phyloP scores from a whole-genome alignment of 2,888 invertebrate genomes.

The Napeogenes sylphis region DNA sequence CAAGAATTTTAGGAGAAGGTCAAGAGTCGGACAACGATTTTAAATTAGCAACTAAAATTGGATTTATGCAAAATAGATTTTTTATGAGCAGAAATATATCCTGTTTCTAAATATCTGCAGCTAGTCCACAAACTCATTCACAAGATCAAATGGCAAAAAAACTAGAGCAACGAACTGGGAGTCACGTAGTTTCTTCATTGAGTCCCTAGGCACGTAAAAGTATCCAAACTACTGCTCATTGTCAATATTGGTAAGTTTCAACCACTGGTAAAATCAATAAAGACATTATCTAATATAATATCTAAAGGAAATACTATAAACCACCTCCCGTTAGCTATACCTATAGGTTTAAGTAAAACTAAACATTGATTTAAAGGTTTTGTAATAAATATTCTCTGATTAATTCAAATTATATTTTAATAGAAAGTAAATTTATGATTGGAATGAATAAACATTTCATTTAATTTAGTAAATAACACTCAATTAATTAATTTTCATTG shows the following conservation, averaged over 20 bases:
- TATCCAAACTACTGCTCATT: constrained; percentile 76
- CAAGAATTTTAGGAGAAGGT: no score
- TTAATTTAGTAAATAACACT: neutral
- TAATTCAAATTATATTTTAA: constrained; percentile 13
- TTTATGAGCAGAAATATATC: constrained; percentile 46
- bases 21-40: no score
- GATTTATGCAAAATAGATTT: constrained; percentile 20
- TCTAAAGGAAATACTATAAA: constrained; percentile 10
- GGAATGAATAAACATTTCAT: constrained; percentile 8
- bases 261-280: constrained; percentile 70
- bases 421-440: constrained; percentile 17
- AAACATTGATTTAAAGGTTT: no score
- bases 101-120: constrained; percentile 51
- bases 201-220: constrained; percentile 65
- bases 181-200: constrained; percentile 72
- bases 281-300: constrained; percentile 57
- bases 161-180: constrained; percentile 72
- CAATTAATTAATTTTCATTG: constrained; percentile 17
- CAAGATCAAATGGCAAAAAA: constrained; percentile 72
- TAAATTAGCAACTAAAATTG: constrained; percentile 1
- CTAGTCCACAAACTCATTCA: constrained; percentile 70
- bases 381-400: no score
- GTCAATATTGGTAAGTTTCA: constrained; percentile 72
- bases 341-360: no score
- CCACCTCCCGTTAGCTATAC: neutral